phyloP scores from a whole-genome alignment of 2,797 vertebrate genomes.

The Trachops cirrhosus region DNA sequence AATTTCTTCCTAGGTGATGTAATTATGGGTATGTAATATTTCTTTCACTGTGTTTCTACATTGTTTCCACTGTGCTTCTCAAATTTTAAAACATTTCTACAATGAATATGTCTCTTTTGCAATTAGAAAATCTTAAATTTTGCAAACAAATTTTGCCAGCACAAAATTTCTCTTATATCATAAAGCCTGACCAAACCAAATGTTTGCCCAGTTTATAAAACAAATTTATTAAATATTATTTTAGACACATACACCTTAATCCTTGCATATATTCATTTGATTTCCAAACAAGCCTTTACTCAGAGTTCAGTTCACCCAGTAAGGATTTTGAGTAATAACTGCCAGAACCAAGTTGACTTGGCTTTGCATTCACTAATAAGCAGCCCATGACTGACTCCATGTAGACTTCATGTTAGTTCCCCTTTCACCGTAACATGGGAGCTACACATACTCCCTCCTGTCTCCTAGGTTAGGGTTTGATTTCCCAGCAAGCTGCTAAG shows the following conservation, averaged over 20 bases:
- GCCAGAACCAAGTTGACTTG: not conserved
- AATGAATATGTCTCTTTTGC: not conserved
- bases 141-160: conserved; percentile 18
- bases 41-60: not conserved
- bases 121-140: not conserved
- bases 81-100: conserved; percentile 34
- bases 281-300: conserved; percentile 64
- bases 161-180: not conserved
- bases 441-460: not conserved
- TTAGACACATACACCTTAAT: not conserved
- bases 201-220: conserved; percentile 38
- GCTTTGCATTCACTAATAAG: conserved; percentile 18
- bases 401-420: not conserved
- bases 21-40: not conserved
- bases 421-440: not conserved
- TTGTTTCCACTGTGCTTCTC: not conserved
- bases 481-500: not conserved
- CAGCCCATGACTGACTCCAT: not conserved
- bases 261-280: conserved; percentile 20
- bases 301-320: not conserved
- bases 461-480: not conserved
- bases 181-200: not conserved
- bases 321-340: not conserved
- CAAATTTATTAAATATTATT: conserved; percentile 59
- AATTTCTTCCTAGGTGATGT: not conserved